Evolutionary conservation across 1,140 invertebrate species (phyloP).

Genomic region (Brachionus plicatilis): DNA sequence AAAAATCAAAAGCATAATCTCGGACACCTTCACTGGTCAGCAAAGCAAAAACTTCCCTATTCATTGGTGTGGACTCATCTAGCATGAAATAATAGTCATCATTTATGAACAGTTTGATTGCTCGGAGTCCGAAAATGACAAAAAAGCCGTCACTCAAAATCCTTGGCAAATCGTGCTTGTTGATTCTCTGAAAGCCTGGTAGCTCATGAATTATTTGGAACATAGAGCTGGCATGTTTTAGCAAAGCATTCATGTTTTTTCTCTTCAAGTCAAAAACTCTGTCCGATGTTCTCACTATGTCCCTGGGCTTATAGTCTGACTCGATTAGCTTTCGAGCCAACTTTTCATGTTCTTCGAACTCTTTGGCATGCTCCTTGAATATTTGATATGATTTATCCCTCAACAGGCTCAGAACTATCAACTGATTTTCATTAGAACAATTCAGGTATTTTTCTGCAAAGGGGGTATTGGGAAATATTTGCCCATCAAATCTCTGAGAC

Average conservation of each 20-base stretch:
- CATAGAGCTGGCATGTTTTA: not conserved
- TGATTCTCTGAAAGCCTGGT: not conserved
- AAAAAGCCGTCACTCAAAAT: not conserved
- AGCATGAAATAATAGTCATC: conserved; percentile 27
- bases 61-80: not conserved
- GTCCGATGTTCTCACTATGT: not conserved
- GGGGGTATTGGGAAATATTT: not conserved
- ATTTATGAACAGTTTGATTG: not conserved
- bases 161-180: not conserved
- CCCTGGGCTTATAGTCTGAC: not conserved
- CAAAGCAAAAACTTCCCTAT: not conserved
- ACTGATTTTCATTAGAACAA: not conserved
- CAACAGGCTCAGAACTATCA: not conserved
- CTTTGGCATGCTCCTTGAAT: not conserved
- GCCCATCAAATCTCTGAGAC: not conserved
- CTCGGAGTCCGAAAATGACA: not conserved
- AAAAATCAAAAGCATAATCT: conserved; percentile 29
- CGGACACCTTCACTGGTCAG: not conserved
- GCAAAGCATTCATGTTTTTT: not conserved
- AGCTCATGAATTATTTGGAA: not conserved
- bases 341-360: not conserved
- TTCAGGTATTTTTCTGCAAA: not conserved
- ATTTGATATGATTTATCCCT: conserved; percentile 4
- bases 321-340: too few relatives aligned
- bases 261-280: not conserved